Conservation (phyloP, 1,140 invertebrate species). For the Aricia agestis region DNA sequence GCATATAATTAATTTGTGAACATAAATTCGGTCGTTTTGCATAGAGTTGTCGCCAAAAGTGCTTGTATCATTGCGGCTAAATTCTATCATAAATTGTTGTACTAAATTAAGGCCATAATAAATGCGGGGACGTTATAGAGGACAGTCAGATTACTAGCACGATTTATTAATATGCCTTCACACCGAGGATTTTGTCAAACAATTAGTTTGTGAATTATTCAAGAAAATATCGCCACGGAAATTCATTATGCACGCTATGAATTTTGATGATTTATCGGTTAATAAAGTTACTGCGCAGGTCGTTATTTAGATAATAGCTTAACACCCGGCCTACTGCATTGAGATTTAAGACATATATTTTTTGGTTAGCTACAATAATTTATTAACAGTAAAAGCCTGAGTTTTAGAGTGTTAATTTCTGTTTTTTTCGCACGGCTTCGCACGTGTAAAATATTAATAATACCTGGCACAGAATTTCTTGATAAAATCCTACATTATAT, state of each 20-base stretch:
- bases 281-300: slow-evolving; percentile 1
- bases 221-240: slow-evolving; percentile 1
- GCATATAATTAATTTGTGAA: not conserved
- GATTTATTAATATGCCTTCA: slow-evolving; percentile 33
- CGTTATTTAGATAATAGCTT: not conserved
- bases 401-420: no score
- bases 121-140: slow-evolving; percentile 33
- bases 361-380: no score
- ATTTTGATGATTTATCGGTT: slow-evolving; percentile 9
- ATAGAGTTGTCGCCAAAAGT: slow-evolving; percentile 18
- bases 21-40: slow-evolving; percentile 9
- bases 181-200: slow-evolving; percentile 13
- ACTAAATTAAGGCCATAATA: slow-evolving; percentile 38
- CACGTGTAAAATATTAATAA: no score
- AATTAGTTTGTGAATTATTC: slow-evolving; percentile 6
- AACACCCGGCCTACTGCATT: not conserved
- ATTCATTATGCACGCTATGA: not conserved
- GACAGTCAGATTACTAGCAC: slow-evolving; percentile 39
- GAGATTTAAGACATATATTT: no score
- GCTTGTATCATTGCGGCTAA: slow-evolving; percentile 25
- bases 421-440: no score
- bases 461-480: no score
- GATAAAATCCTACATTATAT: no score
- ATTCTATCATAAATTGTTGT: slow-evolving; percentile 36
- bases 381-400: no score